phyloP scores from a whole-genome alignment of 1,140 invertebrate species.

The Megalonaias nervosa region DNA sequence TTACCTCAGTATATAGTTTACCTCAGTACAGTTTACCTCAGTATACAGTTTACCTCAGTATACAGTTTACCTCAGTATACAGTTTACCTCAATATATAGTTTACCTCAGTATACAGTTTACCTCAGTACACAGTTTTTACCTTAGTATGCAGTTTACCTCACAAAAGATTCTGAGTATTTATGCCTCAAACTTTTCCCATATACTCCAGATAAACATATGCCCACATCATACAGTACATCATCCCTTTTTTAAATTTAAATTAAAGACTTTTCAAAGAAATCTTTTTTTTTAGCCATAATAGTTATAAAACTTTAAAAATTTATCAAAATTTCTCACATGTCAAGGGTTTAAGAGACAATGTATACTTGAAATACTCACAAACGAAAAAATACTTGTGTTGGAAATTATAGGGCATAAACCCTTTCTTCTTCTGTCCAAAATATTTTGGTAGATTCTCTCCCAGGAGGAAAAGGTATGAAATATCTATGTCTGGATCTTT shows the following conservation, averaged over 20 bases:
- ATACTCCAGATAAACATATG: neutral
- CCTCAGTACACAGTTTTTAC: too few relatives aligned
- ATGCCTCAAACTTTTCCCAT: neutral
- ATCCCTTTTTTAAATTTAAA: too few relatives aligned
- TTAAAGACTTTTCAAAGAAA: too few relatives aligned
- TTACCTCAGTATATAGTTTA: too few relatives aligned
- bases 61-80: too few relatives aligned
- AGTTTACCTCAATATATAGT: too few relatives aligned
- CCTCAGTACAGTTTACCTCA: too few relatives aligned
- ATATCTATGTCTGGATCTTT: conserved; percentile 70
- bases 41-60: too few relatives aligned
- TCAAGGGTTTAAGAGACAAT: neutral
- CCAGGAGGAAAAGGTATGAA: conserved; percentile 64
- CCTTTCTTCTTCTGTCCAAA: conserved; percentile 60
- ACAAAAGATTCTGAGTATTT: neutral
- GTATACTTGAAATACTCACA: conserved; percentile 49
- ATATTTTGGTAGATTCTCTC: conserved; percentile 57
- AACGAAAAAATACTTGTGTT: conserved; percentile 68
- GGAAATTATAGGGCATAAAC: conserved; percentile 66
- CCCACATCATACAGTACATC: too few relatives aligned
- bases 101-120: too few relatives aligned
- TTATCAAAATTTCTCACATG: neutral
- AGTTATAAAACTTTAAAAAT: neutral
- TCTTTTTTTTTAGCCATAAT: neutral
- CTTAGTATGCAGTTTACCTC: neutral